Evolutionary conservation across 2,888 invertebrate genomes (phyloP), one percentile per base, ranked within the genome.

Genomic region (Bellardia bayeri): DNA sequence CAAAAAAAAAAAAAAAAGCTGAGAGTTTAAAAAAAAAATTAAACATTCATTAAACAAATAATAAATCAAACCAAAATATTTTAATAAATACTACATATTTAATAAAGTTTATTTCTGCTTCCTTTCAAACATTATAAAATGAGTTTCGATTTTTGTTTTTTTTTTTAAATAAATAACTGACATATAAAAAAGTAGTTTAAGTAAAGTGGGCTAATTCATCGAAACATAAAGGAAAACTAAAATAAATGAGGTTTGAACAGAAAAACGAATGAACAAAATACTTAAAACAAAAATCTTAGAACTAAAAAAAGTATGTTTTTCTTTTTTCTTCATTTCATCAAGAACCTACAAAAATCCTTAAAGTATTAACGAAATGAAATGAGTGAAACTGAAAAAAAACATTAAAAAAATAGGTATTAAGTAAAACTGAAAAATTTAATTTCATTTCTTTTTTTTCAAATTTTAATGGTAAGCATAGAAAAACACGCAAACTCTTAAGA

Each of bases 21-120:
- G 37, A 23, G 11, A 30, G 40, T 81, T 69, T 61, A 56, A 66
- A 58, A 83, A 88, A 86, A 82, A 33, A 30, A 42, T 33, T 58
- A 86, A 88, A 82, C 88, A 89, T 88, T 88, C 88, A 89, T 89
- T 88, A 89, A 68, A 71, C 23, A 58, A 88, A 83, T 23, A 23
- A 33, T 7, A 16, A 51, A 51, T 16, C n/a, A 75, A 82, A 80
- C 51, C 9, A 81, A 45, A 45, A 74, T 37, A 66, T 4, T 74
- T 74, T 58, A 66, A 74, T 74, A 49, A 33, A 66, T 40, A 58
- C 74, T 66, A 58, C 58, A 61, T 49, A 75, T 51, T 82, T 51
- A 68, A 75, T 37, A 74, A 30, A 30, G 23, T 54, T 54, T 61
- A 61, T 11, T 42, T 33, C 30, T 56, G 40, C 68, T 40, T 16